phyloP scores from a whole-genome alignment of 2,113 vertebrate species.

The Pionites leucogaster region DNA sequence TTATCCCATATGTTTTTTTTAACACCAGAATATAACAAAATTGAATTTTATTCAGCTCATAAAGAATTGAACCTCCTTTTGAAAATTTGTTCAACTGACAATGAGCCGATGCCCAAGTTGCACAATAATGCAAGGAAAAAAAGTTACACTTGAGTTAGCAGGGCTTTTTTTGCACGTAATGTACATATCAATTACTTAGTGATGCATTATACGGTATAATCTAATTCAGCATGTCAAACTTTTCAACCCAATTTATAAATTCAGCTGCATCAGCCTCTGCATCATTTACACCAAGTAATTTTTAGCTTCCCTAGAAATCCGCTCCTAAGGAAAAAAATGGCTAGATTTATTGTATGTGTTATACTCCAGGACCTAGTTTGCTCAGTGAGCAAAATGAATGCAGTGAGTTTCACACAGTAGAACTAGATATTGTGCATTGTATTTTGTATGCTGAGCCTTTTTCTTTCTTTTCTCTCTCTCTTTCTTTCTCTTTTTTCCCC shows the following conservation, averaged over 20 bases:
- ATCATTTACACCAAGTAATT: conserved; percentile 57
- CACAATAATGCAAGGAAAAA: conserved; percentile 1
- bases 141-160: conserved; percentile 25
- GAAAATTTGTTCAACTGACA: conserved; percentile 22
- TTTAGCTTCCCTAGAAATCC: conserved; percentile 46
- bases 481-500: background rate
- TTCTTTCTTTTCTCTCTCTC: background rate
- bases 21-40: background rate
- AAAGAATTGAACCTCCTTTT: conserved; percentile 22
- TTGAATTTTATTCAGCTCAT: conserved; percentile 10
- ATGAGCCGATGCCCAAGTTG: conserved; percentile 21
- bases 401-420: conserved; percentile 27
- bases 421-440: conserved; percentile 23
- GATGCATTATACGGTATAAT: conserved; percentile 41
- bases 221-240: conserved; percentile 61
- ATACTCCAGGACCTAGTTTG: conserved; percentile 2
- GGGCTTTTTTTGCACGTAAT: conserved; percentile 32
- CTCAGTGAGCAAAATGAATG: conserved; percentile 51
- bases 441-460: conserved; percentile 17
- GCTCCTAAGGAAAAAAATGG: conserved; percentile 3
- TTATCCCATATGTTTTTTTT: background rate
- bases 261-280: conserved; percentile 51
- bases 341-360: conserved; percentile 20
- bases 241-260: conserved; percentile 58
- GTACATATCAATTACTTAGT: conserved; percentile 59